phyloP scores from a whole-genome alignment of 2,797 vertebrate species.

The Leptoclinus maculatus region DNA sequence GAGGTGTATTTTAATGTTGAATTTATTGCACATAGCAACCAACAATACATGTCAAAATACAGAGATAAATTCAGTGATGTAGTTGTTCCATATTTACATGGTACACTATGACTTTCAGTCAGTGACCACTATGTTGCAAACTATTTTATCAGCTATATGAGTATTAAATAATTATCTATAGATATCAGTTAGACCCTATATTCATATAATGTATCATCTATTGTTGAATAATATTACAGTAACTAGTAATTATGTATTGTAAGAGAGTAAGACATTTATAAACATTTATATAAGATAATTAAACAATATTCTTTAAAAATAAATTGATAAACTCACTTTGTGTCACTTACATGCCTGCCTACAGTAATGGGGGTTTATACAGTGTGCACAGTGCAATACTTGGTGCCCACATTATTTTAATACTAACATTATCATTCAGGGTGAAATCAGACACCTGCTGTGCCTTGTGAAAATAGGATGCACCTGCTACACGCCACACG shows the following conservation, averaged over 20 bases:
- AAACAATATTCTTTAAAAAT: not conserved
- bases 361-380: not conserved
- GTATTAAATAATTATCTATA: not conserved
- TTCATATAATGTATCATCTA: not conserved
- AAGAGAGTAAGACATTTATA: not conserved
- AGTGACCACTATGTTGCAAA: not conserved
- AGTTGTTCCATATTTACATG: slow-evolving; percentile 4
- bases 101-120: not conserved
- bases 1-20: slow-evolving; percentile 38
- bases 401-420: slow-evolving; percentile 48
- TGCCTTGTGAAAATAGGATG: slow-evolving; percentile 50
- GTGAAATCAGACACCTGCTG: slow-evolving; percentile 68
- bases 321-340: not conserved
- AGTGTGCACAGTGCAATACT: slow-evolving; percentile 28
- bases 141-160: not conserved
- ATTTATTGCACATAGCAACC: slow-evolving; percentile 21
- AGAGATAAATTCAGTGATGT: slow-evolving; percentile 5
- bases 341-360: not conserved
- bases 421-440: slow-evolving; percentile 67
- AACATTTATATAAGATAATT: not conserved
- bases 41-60: not conserved
- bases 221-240: not conserved
- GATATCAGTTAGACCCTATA: not conserved
- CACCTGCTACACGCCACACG: slow-evolving; percentile 49
- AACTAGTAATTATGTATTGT: not conserved